Evolutionary conservation across 2,888 invertebrate genomes (phyloP).

Genomic region (Xanthorhoe designata): DNA sequence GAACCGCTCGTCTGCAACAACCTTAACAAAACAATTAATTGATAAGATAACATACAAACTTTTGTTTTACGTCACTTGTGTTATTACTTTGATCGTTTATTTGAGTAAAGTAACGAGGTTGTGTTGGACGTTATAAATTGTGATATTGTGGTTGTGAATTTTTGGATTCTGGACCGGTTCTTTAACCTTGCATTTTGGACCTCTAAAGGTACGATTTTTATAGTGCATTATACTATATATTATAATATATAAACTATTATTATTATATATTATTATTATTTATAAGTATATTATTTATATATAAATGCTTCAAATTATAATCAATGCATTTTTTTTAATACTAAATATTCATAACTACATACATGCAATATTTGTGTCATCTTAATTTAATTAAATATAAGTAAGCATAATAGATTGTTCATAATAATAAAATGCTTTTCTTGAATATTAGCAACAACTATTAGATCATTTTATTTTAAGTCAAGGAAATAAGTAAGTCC

Average conservation of each 20-base stretch:
- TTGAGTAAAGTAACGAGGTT: conserved; percentile 30
- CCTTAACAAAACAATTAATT: conserved; percentile 65
- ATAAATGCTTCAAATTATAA: conserved; percentile 6
- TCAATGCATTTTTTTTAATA: not conserved
- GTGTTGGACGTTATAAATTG: conserved; percentile 28
- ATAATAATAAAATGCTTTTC: not conserved
- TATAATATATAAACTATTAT: too few relatives aligned
- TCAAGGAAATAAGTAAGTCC: too few relatives aligned
- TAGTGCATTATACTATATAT: conserved; percentile 1
- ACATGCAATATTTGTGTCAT: not conserved
- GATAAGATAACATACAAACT: conserved; percentile 63
- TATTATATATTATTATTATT: too few relatives aligned
- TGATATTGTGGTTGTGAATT: conserved; percentile 35
- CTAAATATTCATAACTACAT: not conserved
- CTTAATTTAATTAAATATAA: not conserved
- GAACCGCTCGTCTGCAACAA: conserved; percentile 42
- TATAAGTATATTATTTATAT: too few relatives aligned
- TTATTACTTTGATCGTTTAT: conserved; percentile 29
- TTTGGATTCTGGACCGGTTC: conserved; percentile 33
- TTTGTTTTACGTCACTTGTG: conserved; percentile 55
- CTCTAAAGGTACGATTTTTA: conserved; percentile 33
- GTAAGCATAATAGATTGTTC: not conserved
- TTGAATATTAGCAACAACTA: not conserved
- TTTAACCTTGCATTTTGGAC: conserved; percentile 30
- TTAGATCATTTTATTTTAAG: not conserved